Base-by-base conservation (phyloP, 1,140 invertebrate species). In the Holcopasites calliopsidis region DNA sequence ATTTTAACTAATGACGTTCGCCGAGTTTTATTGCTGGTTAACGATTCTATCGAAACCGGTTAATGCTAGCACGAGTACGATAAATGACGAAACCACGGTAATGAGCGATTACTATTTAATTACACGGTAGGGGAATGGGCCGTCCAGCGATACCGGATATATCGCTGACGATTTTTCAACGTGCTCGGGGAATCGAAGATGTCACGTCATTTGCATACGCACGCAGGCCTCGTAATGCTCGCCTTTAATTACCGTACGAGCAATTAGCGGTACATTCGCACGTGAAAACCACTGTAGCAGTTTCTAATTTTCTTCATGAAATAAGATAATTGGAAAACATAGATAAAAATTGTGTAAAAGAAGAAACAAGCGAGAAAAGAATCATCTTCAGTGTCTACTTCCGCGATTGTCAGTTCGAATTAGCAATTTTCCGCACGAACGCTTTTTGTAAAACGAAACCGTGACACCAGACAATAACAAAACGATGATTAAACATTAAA, bases 71-170 rank as follows among this genome's bases (percentile, higher is more conserved):
- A 33, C 42, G 72, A 11, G 26, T 23, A 21, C 23, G 31, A 33
- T 21, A 64, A 57, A 61, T 42, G 23, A 66, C 44, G 75, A n/a
- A 61, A 6, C 58, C 47, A 28, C n/a, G 40, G 49, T 82, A 72
- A 82, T 74, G 60, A 78, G 52, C 68, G 65, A 82, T 83, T 78
- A 70, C 52, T 64, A 54, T 75, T 82, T 82, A 78, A 83, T 83
- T 83, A 65, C 66, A 72, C 52, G 60, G 49, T 64, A 21, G 40
- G 44, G 64, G 42, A 26, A 62, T 38, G 18, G 38, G 26, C 13
- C 42, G 38, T 33, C 23, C 40, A 21, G 31, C 28, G 78, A 62
- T 65, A 71, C 66, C 80, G 78, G 80, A 80, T 80, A 80, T n/a
- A n/a, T 64, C 54, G 68, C 28, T 10, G 62, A 70, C 79, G 50